These are phyloP conservation scores for Coregonus suidteri DNA, from an alignment of 2,797 vertebrate species.

Conservation along the genomic window DNA sequence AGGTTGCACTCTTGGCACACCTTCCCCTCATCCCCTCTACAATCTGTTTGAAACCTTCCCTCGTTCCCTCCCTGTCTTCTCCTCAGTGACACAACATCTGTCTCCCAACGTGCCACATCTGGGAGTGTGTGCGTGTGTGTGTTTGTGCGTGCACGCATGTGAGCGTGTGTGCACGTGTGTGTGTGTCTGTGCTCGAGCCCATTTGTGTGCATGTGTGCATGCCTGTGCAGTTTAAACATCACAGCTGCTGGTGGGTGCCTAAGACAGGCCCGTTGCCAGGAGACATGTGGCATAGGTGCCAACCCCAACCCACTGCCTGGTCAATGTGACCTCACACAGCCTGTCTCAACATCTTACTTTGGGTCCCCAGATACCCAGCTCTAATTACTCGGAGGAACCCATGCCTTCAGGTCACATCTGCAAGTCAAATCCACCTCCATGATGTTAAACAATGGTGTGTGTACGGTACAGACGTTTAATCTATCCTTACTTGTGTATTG, in stretches of 20 bases:
- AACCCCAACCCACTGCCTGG: slow-evolving; percentile 36
- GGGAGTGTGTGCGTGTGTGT: slow-evolving; percentile 22
- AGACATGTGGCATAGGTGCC: slow-evolving; percentile 34
- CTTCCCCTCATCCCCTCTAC: slow-evolving; percentile 4
- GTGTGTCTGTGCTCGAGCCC: slow-evolving; percentile 4
- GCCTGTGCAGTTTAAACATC: not conserved
- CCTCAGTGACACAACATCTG: slow-evolving; percentile 56
- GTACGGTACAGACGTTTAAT: not conserved
- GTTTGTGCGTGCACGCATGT: not conserved
- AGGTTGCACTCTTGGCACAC: slow-evolving; percentile 23
- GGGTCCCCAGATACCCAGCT: slow-evolving; percentile 3
- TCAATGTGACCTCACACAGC: slow-evolving; percentile 14
- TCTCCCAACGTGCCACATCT: slow-evolving; percentile 70
- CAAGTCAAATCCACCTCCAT: not conserved
- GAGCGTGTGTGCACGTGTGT: slow-evolving; percentile 3
- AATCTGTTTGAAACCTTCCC: slow-evolving; percentile 37
- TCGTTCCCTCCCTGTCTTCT: slow-evolving; percentile 25
- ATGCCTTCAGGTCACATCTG: slow-evolving; percentile 16
- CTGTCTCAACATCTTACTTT: slow-evolving; percentile 3
- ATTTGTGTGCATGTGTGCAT: slow-evolving; percentile 20
- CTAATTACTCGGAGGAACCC: slow-evolving; percentile 25
- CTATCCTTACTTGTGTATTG: not conserved
- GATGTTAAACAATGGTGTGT: not conserved
- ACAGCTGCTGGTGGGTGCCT: slow-evolving; percentile 52
- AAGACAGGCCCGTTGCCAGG: slow-evolving; percentile 51